These are phyloP conservation scores for Apeltes quadracus DNA, from an alignment of 2,113 vertebrate species.

Conservation along the genomic window DNA sequence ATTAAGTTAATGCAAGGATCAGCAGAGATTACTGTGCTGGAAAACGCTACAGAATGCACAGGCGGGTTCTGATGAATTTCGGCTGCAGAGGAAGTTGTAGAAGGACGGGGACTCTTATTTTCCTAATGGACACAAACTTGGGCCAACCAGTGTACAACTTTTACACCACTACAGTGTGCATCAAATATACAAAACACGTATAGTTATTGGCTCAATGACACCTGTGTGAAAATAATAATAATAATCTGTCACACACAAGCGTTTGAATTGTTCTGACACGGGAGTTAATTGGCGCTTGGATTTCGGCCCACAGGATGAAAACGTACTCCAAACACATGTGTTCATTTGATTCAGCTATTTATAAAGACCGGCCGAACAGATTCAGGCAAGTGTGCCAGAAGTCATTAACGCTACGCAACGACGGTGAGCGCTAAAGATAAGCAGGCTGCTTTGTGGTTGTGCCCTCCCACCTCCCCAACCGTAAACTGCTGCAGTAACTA, in stretches of 20 bases:
- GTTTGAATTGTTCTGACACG: neutral
- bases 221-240: no score
- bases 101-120: neutral
- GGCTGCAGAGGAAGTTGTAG: neutral
- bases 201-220: no score
- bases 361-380: neutral
- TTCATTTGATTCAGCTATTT: neutral
- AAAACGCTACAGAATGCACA: neutral
- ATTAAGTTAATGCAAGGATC: slow-evolving; percentile 33
- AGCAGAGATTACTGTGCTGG: neutral
- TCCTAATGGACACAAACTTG: neutral
- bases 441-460: slow-evolving; percentile 2
- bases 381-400: neutral
- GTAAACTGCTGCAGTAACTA: slow-evolving; percentile 7
- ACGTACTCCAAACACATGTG: neutral
- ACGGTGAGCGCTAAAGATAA: slow-evolving; percentile 10
- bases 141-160: no score
- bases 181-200: no score
- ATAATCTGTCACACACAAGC: neutral
- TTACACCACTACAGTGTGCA: no score
- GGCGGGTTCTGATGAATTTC: neutral
- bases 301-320: neutral
- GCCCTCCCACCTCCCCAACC: neutral
- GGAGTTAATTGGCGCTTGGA: neutral
- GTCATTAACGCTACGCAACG: neutral